Base-by-base conservation (phyloP, 64 coral and sea anemone species). In the Stylophora pistillata region DNA sequence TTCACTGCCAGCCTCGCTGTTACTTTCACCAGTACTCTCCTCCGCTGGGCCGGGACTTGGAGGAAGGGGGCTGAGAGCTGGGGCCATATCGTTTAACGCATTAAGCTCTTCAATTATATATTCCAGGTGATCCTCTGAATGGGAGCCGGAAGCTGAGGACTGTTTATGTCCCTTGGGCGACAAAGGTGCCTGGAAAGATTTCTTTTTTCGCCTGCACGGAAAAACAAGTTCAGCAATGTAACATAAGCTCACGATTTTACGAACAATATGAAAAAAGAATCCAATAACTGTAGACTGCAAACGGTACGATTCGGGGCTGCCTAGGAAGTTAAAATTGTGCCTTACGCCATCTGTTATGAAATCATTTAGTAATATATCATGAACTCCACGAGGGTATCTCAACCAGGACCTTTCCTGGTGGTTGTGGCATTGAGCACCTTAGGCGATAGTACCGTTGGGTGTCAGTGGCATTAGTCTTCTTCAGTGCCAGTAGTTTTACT, bases 21-120 rank as follows among this genome's bases (percentile, higher is more conserved):
- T n/a, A 31, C 52, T 85, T 23, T 58, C 85, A 30, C 52, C 70
- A 17, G 20, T 26, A 63, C 26, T 85, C 21, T 59, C 85, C 74
- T 58, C 85, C n/a, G 69, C 55, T 14, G 71, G 61, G 27, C 53
- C 85, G 4, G 68, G 68, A 74, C 85, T 87, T 15, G 69, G 53
- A 3, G 68, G 68, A 18, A 73, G 53, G 10, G 69, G 69, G 9
- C 85, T 75, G 56, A 87, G 85, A n/a, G 27, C 71, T 13, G 56
- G 30, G 21, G 15, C 55, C 17, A 75, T 60, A 74, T 75, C 68
- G 15, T 69, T 56, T 75, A 73, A 13, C 71, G n/a, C 71, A 14
- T 23, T 47, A 20, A 75, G 56, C 15, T 87, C 85, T 5, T n/a
- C 28, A 7, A 87, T 74, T 11, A 74, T 23, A 7, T 73, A 28